These are phyloP conservation scores for Wasmannia auropunctata DNA, from an alignment of 1,140 invertebrate genomes.

Conservation along the genomic window DNA sequence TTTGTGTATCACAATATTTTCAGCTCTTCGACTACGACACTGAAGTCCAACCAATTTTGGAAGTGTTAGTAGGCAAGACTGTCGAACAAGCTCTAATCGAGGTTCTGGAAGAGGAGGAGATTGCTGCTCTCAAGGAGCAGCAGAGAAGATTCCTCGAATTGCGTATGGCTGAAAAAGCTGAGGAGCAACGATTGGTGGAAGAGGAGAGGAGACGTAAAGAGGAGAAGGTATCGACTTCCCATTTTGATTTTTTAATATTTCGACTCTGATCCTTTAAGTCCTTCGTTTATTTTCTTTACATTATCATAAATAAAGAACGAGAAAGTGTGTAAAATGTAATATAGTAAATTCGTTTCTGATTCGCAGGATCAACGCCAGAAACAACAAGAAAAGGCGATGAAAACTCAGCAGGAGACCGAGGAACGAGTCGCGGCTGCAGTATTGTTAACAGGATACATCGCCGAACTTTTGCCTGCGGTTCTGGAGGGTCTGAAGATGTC, in stretches of 20 bases:
- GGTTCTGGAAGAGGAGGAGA: slow-evolving; percentile 92
- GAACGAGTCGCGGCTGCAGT: slow-evolving; percentile 92
- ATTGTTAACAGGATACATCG: slow-evolving; percentile 93
- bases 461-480: slow-evolving; percentile 93
- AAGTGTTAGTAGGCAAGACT: slow-evolving; percentile 94
- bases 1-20: slow-evolving; percentile 35
- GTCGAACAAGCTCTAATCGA: slow-evolving; percentile 95
- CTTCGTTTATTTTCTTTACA: not conserved
- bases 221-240: slow-evolving; percentile 85
- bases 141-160: slow-evolving; percentile 92
- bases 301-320: not conserved
- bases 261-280: not conserved
- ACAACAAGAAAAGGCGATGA: slow-evolving; percentile 86
- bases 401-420: slow-evolving; percentile 89
- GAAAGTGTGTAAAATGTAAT: not conserved
- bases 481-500: slow-evolving; percentile 92
- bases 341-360: not conserved
- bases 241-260: not conserved
- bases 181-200: slow-evolving; percentile 90
- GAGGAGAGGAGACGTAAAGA: slow-evolving; percentile 88
- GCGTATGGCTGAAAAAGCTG: slow-evolving; percentile 92
- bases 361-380: slow-evolving; percentile 85
- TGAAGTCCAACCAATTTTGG: slow-evolving; percentile 94
- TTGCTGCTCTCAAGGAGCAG: slow-evolving; percentile 90
- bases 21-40: slow-evolving; percentile 95